These are phyloP conservation scores for Enteromius thamalakanensis DNA, from an alignment of 2,797 vertebrate species.

Conservation along the genomic window DNA sequence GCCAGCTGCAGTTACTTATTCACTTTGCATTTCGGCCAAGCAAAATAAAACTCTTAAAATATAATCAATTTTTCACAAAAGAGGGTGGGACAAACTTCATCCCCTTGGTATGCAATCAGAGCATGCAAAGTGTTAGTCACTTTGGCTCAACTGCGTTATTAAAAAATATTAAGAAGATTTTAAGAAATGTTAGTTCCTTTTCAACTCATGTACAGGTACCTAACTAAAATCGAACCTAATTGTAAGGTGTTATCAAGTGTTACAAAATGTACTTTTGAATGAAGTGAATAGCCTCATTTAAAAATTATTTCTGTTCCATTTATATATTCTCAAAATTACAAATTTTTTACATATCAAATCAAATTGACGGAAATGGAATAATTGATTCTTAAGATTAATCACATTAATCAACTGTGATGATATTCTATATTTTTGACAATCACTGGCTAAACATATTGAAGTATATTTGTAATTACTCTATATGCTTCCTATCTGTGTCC, in stretches of 20 bases:
- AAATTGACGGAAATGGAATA: neutral
- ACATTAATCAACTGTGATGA: neutral
- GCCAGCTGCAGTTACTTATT: neutral
- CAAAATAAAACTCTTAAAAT: conserved; percentile 6
- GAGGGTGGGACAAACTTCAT: neutral
- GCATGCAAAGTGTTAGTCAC: neutral
- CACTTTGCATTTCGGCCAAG: neutral
- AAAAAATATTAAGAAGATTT: neutral
- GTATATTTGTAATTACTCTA: neutral
- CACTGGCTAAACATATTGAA: neutral
- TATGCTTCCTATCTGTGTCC: neutral
- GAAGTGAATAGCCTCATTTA: neutral
- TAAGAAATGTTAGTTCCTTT: neutral
- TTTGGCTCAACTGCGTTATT: neutral
- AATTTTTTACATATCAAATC: neutral
- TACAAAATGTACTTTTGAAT: neutral
- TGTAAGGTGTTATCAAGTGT: neutral
- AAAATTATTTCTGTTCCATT: neutral
- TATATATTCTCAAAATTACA: neutral
- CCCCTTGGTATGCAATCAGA: neutral
- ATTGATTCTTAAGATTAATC: neutral
- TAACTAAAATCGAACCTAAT: neutral
- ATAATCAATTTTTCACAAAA: neutral
- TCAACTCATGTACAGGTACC: neutral
- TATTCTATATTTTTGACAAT: neutral